A percentile compares a stretch with the other conserved stretches of the same genome.
Evolutionary conservation across 2,797 vertebrate species (phyloP).

Genomic region (Phrynocephalus forsythii): DNA sequence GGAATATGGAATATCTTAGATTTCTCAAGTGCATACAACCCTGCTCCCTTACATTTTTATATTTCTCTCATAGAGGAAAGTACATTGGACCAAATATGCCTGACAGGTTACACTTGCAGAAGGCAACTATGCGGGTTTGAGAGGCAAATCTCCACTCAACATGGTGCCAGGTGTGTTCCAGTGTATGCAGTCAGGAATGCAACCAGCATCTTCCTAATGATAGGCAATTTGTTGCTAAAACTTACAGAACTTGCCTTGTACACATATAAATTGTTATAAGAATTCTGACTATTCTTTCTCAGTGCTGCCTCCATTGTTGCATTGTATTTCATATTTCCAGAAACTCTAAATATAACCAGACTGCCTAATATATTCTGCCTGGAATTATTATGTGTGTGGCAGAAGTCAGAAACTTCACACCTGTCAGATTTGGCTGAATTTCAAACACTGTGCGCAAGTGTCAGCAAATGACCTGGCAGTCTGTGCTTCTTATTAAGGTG

Average conservation of each 20-base stretch:
- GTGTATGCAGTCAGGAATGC: no score
- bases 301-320: conserved; percentile 4
- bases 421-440: conserved; percentile 76
- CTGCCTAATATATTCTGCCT: conserved; percentile 50
- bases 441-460: conserved; percentile 73
- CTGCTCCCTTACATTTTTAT: neutral
- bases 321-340: conserved; percentile 24
- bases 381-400: conserved; percentile 73
- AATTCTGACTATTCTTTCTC: neutral
- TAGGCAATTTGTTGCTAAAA: no score
- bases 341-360: conserved; percentile 60
- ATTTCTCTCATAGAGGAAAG: neutral
- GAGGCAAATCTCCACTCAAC: no score
- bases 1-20: neutral
- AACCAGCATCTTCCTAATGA: no score
- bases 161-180: no score
- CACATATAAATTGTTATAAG: no score
- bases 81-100: no score
- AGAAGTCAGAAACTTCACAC: conserved; percentile 74
- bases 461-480: conserved; percentile 75
- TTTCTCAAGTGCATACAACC: neutral
- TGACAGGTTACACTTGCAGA: no score
- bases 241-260: no score
- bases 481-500: conserved; percentile 73
- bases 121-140: no score